Base-by-base conservation (phyloP, 2,113 vertebrate species). In the Sceloporus undulatus region DNA sequence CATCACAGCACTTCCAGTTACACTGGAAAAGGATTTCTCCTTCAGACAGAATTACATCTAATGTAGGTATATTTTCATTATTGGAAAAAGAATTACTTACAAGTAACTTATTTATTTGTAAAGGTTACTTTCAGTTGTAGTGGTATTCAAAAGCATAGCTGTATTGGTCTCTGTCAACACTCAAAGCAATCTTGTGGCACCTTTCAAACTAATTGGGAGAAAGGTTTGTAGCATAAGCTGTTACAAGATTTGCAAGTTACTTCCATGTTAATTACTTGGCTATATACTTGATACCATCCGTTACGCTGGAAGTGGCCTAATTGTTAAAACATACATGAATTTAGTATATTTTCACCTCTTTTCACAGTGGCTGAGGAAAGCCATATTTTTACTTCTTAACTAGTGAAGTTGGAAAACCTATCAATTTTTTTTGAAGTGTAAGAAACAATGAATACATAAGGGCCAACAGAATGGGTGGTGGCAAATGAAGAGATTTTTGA, bases 401-500 rank as follows among this genome's bases (percentile, higher is more conserved):
- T 56, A 4, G 0, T 14, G 27, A 84, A 70, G 52, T 19, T 38
- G 11, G 25, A 38, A 91, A 93, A 38, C 71, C 86, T 71, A 90
- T 83, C 65, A 80, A 62, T 27, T 27, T 16, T 66, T 25, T 48
- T 27, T 4, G 9, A 48, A 34, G 0, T 62, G 68, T 83, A 86
- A 48, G 79, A 87, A 25, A 27, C 86, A 88, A 2, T 54, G 42
- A 40, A 65, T 21, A 85, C 76, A 65, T 2, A 16, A 9, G 21
- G 40, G 23, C 89, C 80, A 74, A 84, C 71, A 89, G 54, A 87
- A 80, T 40, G 83, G 52, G 13, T 77, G 71, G n/a, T 82, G 82
- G 66, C 79, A 87, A 19, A 79, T 62, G 13, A 77, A 52, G 25
- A 85, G 25, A 91, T 84, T 90, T 92, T 92, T 90, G 29, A 52